Base-by-base conservation (phyloP, 2,797 vertebrate genomes). In the Onychomys leucogaster region DNA sequence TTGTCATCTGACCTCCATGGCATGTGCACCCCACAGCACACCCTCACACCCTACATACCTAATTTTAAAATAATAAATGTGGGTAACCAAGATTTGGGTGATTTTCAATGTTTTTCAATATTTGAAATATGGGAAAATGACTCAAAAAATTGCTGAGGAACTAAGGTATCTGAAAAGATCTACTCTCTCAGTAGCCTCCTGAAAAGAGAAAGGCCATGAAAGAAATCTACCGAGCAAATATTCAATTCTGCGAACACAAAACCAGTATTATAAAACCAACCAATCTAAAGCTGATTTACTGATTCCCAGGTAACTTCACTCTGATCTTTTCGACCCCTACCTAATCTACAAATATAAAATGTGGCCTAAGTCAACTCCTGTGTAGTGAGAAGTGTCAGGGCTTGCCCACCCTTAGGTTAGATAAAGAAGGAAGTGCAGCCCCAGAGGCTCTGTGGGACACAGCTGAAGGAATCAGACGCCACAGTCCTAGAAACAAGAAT, bases 181-280 rank as follows among this genome's bases (percentile, higher is more conserved):
- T 49, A 17, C 41, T 52, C 13, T 25, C 4, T 75, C 34, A 52
- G 41, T 46, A 91, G 63, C 49, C 57, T 73, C 81, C 34, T 63
- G 52, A 82, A 23, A 82, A n/a, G 46, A 81, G 41, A 85, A 84
- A 94, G 59, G 25, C 43, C 63, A 94, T 4, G 13, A 92, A 92
- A 90, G 37, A 82, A 92, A 81, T 43, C 8, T 32, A 34, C 25
- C 25, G 13, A 43, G 81, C 32, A 80, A 90, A 61, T 81, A 59
- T n/a, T 90, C 57, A 32, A 52, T 57, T 69, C 29, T 34, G 29
- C 27, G 11, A 46, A 93, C 27, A 27, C 14, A 76, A 69, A 90
- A 32, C 12, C 32, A 41, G 46, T 59, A 81, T 63, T 59, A n/a
- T n/a, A n/a, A n/a, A n/a, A n/a, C 67, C 25, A 85, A 49, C 27